phyloP scores from a whole-genome alignment of 2,888 invertebrate species.

The Megaustenia siamemsis region DNA sequence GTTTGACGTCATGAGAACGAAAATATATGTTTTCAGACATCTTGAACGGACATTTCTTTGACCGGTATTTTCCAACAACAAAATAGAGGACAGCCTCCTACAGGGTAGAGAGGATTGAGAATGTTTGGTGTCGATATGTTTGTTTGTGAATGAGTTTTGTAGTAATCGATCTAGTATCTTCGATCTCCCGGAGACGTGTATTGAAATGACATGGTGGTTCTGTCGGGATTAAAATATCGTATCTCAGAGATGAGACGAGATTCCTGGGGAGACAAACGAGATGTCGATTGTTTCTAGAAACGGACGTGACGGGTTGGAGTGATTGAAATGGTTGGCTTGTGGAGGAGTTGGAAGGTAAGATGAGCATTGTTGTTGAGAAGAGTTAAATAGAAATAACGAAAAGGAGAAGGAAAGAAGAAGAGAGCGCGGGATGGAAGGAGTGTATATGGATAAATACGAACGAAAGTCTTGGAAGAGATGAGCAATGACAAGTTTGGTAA shows the following conservation, averaged over 20 bases:
- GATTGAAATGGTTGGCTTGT: background rate
- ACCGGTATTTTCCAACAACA: background rate
- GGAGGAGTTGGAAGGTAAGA: background rate
- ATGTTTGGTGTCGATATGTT: background rate
- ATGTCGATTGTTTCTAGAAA: background rate
- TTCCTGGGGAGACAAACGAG: background rate
- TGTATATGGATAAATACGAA: no score
- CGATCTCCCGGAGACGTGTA: constrained; percentile 1
- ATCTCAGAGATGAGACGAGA: background rate
- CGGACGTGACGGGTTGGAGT: background rate
- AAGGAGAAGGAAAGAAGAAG: background rate
- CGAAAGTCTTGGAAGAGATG: no score
- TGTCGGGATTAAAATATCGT: background rate
- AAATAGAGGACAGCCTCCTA: background rate
- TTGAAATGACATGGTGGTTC: constrained; percentile 5
- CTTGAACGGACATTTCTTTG: background rate
- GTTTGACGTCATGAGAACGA: background rate
- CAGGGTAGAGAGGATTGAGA: background rate
- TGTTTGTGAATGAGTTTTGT: background rate
- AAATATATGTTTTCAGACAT: background rate
- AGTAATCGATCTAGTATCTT: background rate
- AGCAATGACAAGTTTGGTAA: background rate
- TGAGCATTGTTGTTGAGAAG: background rate
- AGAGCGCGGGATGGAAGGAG: no score
- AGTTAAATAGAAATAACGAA: background rate